Evolutionary conservation across 2,113 vertebrate species (phyloP), one percentile per base, ranked within the genome.

Genomic region (Gambusia holbrooki): DNA sequence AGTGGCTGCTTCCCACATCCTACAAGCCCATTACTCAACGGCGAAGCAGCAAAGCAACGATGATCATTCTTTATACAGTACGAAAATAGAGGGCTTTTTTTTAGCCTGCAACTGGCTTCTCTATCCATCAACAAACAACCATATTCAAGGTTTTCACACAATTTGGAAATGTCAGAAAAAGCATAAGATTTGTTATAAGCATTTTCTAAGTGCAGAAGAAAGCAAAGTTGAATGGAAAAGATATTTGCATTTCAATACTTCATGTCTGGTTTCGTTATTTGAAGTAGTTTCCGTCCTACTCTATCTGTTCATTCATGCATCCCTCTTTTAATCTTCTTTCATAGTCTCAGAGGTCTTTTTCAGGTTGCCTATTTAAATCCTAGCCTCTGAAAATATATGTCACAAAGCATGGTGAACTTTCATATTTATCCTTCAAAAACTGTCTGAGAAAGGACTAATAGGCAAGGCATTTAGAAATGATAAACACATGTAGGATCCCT

Each of bases 1-100:
- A 73, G 66, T 13, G 71, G 82, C 82, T 77, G 62, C 60, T 77
- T 81, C 77, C 64, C 69, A 74, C 80, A 28, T 89, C 74, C 74
- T 65, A 58, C 82, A 30, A 51, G 67, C 42, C 80, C 77, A 80
- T 89, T 84, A 83, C 72, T 76, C 71, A 32, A 37, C 73, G 84
- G 83, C 88, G 87, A 90, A 77, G 82, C 82, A 88, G 87, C 77
- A 80, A 71, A 86, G 69, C 75, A 33, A 15, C 33, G 72, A 78
- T 71, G 71, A 71, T 81, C 67, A 74, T 61, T 62, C 85, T 54
- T 65, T 58, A 58, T 63, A 62, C 51, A 76, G 77, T 48, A 80
- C 74, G 66, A 81, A 70, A 67, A 64, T 45, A 69, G 64, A 68
- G 63, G 29, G 15, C 10, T 64, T 64, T 64, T 64, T 27, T 58